phyloP scores from a whole-genome alignment of 2,797 vertebrate species.

The Streptopelia turtur region DNA sequence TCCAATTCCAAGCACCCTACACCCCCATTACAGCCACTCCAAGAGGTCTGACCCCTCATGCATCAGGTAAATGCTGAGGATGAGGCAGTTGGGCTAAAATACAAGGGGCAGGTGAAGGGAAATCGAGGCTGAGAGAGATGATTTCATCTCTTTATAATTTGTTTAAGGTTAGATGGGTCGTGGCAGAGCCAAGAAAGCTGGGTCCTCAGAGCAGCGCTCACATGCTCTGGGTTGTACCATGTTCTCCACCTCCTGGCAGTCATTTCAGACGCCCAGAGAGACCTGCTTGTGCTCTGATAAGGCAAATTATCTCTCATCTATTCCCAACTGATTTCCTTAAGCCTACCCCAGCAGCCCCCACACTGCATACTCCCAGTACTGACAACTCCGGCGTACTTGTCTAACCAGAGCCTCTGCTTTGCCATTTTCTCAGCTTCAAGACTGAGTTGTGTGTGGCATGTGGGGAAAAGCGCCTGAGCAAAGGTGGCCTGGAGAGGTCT shows the following conservation, averaged over 20 bases:
- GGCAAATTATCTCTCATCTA: constrained; percentile 44
- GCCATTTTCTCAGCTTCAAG: neutral
- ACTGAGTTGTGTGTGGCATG: neutral
- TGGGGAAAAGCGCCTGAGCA: neutral
- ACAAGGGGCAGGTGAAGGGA: neutral
- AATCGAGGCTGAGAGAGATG: neutral
- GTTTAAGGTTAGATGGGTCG: neutral
- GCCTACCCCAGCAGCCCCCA: constrained; percentile 32
- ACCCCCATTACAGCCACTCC: neutral
- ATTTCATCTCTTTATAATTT: neutral
- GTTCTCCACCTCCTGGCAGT: constrained; percentile 29
- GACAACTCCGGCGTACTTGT: neutral
- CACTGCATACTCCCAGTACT: neutral
- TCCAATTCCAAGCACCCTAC: neutral
- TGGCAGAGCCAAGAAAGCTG: neutral
- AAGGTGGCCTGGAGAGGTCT: neutral
- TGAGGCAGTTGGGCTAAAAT: neutral
- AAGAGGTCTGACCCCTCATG: neutral
- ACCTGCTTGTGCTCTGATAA: constrained; percentile 34
- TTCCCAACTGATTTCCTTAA: constrained; percentile 54
- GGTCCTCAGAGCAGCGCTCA: neutral
- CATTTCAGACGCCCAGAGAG: constrained; percentile 15
- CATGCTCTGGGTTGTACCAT: neutral
- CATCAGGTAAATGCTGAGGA: neutral
- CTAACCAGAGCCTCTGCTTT: constrained; percentile 61